Evolutionary conservation across 2,888 invertebrate genomes (phyloP).

Genomic region (Megalurothrips usitatus): DNA sequence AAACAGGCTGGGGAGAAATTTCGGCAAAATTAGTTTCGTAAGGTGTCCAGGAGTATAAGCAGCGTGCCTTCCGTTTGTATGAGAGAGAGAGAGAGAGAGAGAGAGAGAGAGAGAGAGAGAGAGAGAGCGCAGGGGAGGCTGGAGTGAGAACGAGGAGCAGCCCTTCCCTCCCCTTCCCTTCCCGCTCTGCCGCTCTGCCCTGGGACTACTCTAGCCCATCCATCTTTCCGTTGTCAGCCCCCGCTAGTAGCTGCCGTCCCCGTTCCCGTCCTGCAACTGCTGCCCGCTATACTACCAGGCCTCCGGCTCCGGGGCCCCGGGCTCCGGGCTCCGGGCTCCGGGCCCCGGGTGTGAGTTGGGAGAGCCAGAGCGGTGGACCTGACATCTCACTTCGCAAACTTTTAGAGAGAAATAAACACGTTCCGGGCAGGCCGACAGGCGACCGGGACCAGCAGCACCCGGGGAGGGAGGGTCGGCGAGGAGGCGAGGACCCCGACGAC

Average conservation of each 20-base stretch:
- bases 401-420: slow-evolving; percentile 26
- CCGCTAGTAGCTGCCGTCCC: neutral
- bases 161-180: neutral
- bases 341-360: neutral
- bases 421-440: neutral
- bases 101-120: too few relatives aligned
- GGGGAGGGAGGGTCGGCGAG: neutral
- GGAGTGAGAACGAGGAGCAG: neutral
- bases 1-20: too few relatives aligned
- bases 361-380: neutral
- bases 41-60: too few relatives aligned
- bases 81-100: too few relatives aligned
- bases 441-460: neutral
- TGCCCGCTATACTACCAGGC: neutral
- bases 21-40: too few relatives aligned
- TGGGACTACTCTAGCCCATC: neutral
- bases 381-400: slow-evolving; percentile 26
- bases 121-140: too few relatives aligned
- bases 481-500: neutral
- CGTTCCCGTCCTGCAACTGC: too few relatives aligned
- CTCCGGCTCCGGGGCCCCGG: neutral
- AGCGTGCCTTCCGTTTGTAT: too few relatives aligned
- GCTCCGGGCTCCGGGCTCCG: neutral
- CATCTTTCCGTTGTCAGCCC: slow-evolving; percentile 13
- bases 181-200: neutral